Conservation (phyloP, 1,140 invertebrate species). For the Lasioglossum baleicum region DNA sequence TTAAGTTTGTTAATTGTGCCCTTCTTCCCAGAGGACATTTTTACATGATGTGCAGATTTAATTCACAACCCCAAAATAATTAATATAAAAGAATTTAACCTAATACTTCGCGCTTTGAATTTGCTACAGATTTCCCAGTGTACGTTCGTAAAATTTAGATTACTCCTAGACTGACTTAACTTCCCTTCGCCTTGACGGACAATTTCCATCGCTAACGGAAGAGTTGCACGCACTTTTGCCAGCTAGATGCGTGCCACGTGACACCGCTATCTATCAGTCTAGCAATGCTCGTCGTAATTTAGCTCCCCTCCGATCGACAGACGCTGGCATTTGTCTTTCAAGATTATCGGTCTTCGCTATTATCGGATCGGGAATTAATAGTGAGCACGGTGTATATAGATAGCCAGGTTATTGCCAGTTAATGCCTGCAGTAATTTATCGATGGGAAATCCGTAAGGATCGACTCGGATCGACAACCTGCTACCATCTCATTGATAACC, state of each 20-base stretch:
- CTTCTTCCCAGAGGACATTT: too few species aligned
- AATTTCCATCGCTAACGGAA: neutral
- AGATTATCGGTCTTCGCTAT: conserved; percentile 53
- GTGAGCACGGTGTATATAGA: conserved; percentile 19
- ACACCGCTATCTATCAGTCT: conserved; percentile 8
- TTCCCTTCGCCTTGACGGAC: too few species aligned
- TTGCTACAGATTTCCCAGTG: too few species aligned
- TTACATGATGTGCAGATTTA: too few species aligned
- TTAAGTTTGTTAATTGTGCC: too few species aligned
- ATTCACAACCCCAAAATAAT: too few species aligned
- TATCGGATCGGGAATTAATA: conserved; percentile 56
- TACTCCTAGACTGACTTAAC: too few species aligned
- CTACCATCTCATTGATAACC: neutral
- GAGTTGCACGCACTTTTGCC: neutral
- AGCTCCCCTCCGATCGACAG: conserved; percentile 9
- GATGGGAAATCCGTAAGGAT: conserved; percentile 11
- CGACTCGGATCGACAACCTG: neutral
- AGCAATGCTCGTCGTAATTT: conserved; percentile 32
- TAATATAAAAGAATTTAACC: too few species aligned
- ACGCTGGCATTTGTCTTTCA: conserved; percentile 53
- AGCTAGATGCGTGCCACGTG: neutral
- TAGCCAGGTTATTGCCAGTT: conserved; percentile 42
- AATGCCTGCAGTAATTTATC: conserved; percentile 54
- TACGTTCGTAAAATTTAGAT: too few species aligned
- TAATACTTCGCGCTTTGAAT: too few species aligned